phyloP scores from a whole-genome alignment of 2,888 invertebrate genomes.

The Malthinus seriepunctatus region DNA sequence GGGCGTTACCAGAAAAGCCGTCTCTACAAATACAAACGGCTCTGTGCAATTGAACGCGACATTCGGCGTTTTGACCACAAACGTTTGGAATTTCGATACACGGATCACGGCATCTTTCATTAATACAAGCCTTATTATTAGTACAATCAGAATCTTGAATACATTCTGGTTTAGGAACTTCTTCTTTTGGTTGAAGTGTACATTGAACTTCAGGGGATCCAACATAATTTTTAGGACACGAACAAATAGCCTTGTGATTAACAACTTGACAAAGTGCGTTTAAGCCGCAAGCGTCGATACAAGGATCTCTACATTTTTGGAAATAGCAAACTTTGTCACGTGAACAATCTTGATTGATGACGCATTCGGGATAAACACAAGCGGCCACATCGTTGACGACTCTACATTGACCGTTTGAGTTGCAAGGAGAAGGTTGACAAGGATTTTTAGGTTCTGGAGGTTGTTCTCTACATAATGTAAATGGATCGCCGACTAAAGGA shows the following conservation, averaged over 20 bases:
- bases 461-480: conserved; percentile 65
- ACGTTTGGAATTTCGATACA: conserved; percentile 67
- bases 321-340: conserved; percentile 79
- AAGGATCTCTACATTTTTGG: conserved; percentile 84
- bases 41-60: conserved; percentile 76
- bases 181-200: conserved; percentile 53
- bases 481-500: conserved; percentile 79
- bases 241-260: conserved; percentile 82
- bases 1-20: conserved; percentile 83
- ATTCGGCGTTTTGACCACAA: conserved; percentile 79
- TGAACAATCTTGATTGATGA: conserved; percentile 86
- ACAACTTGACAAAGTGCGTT: conserved; percentile 80
- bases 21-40: conserved; percentile 82
- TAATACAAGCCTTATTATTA: conserved; percentile 81
- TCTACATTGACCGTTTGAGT: conserved; percentile 79
- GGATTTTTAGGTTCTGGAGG: conserved; percentile 64
- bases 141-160: conserved; percentile 76
- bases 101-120: conserved; percentile 73
- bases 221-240: conserved; percentile 76
- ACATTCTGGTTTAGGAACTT: conserved; percentile 73
- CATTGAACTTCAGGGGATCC: conserved; percentile 82
- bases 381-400: conserved; percentile 70
- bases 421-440: conserved; percentile 85
- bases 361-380: conserved; percentile 85
- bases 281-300: conserved; percentile 78